Conservation (phyloP, 2,797 vertebrate species). For the Otolemur crassicaudatus region DNA sequence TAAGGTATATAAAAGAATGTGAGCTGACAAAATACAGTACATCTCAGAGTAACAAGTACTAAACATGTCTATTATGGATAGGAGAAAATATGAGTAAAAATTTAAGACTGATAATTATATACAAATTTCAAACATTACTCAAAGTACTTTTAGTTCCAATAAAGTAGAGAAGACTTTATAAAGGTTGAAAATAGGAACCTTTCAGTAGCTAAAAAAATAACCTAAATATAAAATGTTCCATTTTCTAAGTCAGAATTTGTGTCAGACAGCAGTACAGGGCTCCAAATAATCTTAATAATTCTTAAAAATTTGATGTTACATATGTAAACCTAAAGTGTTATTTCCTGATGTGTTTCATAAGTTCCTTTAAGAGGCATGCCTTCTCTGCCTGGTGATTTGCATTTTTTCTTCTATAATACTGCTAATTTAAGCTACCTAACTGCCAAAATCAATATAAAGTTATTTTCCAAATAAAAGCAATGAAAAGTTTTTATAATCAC, state of each 20-base stretch:
- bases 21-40: not conserved
- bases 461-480: conserved; percentile 37
- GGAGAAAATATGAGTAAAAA: conserved; percentile 40
- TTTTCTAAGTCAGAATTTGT: not conserved
- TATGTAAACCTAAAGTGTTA: not conserved
- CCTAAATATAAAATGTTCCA: not conserved
- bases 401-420: conserved; percentile 47
- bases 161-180: not conserved
- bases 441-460: not conserved
- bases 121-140: conserved; percentile 56
- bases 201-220: conserved; percentile 39
- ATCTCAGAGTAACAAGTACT: not conserved
- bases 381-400: not conserved
- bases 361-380: not conserved
- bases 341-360: not conserved
- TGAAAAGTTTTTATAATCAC: not conserved
- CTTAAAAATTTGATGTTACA: not conserved
- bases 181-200: not conserved
- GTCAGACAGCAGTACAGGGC: not conserved
- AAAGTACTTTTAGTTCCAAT: conserved; percentile 47
- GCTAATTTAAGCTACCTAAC: conserved; percentile 30
- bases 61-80: not conserved
- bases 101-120: not conserved
- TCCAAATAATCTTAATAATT: conserved; percentile 54
- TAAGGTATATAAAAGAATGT: not conserved